phyloP scores from a whole-genome alignment of 64 coral and sea anemone species.

The Anthopleura sola region DNA sequence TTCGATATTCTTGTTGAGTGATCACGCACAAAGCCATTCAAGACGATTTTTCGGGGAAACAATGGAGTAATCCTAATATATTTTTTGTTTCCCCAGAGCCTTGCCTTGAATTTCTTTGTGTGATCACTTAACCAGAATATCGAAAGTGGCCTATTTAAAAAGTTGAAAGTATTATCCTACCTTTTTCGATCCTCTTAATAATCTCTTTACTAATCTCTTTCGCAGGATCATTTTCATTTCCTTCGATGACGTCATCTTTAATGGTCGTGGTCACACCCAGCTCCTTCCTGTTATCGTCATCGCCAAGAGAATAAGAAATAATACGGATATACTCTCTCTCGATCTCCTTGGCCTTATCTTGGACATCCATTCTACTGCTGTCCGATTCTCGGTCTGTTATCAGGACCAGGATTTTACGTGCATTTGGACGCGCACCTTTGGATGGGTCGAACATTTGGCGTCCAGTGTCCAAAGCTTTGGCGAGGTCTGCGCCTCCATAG shows the following conservation, averaged over 20 bases:
- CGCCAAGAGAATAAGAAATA: conserved; percentile 59
- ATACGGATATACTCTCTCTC: conserved; percentile 46
- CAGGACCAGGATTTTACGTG: conserved; percentile 61
- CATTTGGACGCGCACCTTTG: conserved; percentile 33
- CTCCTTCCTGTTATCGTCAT: conserved; percentile 42
- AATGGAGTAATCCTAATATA: too few relatives aligned
- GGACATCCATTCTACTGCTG: conserved; percentile 46
- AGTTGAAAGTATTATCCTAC: conserved; percentile 17
- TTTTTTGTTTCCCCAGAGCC: too few relatives aligned
- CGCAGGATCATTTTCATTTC: conserved; percentile 39
- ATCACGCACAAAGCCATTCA: too few relatives aligned
- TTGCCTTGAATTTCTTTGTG: too few relatives aligned
- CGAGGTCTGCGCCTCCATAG: conserved; percentile 35
- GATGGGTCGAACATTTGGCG: conserved; percentile 33
- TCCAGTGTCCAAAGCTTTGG: conserved; percentile 25
- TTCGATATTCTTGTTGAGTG: too few relatives aligned
- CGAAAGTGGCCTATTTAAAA: too few relatives aligned
- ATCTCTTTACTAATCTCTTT: conserved; percentile 30
- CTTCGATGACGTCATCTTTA: conserved; percentile 49
- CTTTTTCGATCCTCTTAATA: conserved; percentile 35
- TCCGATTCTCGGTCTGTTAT: conserved; percentile 72
- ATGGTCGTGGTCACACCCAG: conserved; percentile 32
- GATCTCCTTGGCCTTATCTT: conserved; percentile 29
- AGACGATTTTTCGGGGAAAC: too few relatives aligned
- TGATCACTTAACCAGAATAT: too few relatives aligned